Base-by-base conservation (phyloP, 1,140 invertebrate species). In the Idris sp. region DNA sequence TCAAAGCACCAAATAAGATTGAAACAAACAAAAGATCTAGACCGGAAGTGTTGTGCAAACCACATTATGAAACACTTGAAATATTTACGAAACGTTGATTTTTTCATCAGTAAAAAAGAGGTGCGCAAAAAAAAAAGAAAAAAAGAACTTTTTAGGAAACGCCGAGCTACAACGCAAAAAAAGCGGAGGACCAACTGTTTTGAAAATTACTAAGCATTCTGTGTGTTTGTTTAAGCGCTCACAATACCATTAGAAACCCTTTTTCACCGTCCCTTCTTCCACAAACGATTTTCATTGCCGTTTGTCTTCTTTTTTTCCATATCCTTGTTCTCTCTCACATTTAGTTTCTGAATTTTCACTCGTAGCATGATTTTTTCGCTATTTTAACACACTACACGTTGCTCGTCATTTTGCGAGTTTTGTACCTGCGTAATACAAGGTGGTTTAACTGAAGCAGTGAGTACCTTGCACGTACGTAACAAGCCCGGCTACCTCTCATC, bases 191-290 rank as follows among this genome's bases (percentile, higher is more conserved):
- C 58, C 10, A 64, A 56, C 44, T 69, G 65, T 75, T 81, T 81
- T 74, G 71, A 79, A 81, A 82, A 77, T 75, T 74, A 64, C 76
- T 74, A 78, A 82, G 76, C 79, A 82, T 81, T 79, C 58, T 69
- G 56, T 54, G 69, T 79, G 76, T 82, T 81, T 79, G 76, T 81
- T 81, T 81, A 71, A 82, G 78, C 67, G 73, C 61, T 28, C 40
- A 79, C 79, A 81, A 81, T 81, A 77, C 74, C 79, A 81, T 82
- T 81, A 81, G 62, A 67, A 79, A 71, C 62, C 68, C 74, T 76
- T 81, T 81, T 75, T n/a, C 71, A 74, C 36, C 43, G 43, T 51
- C 62, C 49, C 67, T 15, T 43, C 58, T 54, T 14, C 59, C 16
- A 49, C 46, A 36, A 58, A 43, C 53, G 44, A 73, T 72, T 46